A percentile compares a stretch with the other conserved stretches of the same genome.
These are phyloP conservation scores for Phenacoccus solenopsis DNA, from an alignment of 1,140 invertebrate species.

Conservation along the genomic window DNA sequence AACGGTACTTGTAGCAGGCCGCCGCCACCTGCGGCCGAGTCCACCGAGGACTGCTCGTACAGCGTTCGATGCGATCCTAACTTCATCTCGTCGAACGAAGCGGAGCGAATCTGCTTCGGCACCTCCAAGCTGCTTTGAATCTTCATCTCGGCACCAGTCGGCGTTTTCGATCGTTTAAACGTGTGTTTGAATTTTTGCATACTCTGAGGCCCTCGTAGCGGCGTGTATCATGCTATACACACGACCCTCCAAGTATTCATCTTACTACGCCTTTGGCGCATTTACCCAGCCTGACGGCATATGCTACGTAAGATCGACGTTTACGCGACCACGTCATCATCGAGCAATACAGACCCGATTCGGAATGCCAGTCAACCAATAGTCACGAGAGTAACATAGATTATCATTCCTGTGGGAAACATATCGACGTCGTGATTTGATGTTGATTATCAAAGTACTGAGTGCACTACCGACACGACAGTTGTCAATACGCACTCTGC, in stretches of 20 bases:
- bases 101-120: conserved; percentile 70
- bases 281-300: neutral
- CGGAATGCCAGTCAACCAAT: too few species aligned
- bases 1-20: conserved; percentile 27
- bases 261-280: neutral
- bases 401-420: too few species aligned
- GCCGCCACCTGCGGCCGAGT: conserved; percentile 18
- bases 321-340: too few species aligned
- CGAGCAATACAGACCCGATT: too few species aligned
- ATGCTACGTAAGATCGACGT: too few species aligned
- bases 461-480: too few species aligned
- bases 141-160: conserved; percentile 77
- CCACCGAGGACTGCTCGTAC: conserved; percentile 33
- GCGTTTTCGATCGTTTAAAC: conserved; percentile 70
- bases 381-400: too few species aligned
- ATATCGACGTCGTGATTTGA: too few species aligned
- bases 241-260: neutral
- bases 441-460: too few species aligned
- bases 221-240: neutral
- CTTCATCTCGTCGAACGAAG: conserved; percentile 78
- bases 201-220: neutral
- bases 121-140: conserved; percentile 77
- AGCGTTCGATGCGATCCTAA: conserved; percentile 49
- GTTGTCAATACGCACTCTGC: too few species aligned
- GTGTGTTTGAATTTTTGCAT: conserved; percentile 33